phyloP scores from a whole-genome alignment of 2,113 vertebrate species.

The Salvelinus namaycush region DNA sequence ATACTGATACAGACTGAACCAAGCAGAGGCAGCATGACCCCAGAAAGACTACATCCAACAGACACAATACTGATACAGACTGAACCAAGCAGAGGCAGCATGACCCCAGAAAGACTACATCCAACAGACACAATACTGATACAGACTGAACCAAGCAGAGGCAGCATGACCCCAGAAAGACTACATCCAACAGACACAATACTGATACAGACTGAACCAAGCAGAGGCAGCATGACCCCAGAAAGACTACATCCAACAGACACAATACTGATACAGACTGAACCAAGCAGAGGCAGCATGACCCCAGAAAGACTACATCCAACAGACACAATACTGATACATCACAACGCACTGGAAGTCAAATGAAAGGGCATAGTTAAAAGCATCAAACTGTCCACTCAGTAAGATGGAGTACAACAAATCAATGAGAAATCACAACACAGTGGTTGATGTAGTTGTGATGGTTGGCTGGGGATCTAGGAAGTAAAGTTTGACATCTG shows the following conservation, averaged over 20 bases:
- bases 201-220: background rate
- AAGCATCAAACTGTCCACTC: slow-evolving; percentile 8
- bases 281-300: background rate
- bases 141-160: too few relatives aligned
- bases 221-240: too few relatives aligned
- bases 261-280: too few relatives aligned
- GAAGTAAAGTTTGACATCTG: background rate
- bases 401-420: slow-evolving; percentile 28
- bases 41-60: background rate
- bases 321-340: background rate
- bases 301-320: background rate
- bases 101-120: too few relatives aligned
- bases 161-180: background rate
- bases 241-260: too few relatives aligned
- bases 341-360: background rate
- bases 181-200: background rate
- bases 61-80: background rate
- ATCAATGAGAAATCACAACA: slow-evolving; percentile 21
- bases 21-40: background rate
- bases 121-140: too few relatives aligned
- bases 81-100: too few relatives aligned
- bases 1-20: background rate
- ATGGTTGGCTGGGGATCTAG: slow-evolving; percentile 21
- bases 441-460: slow-evolving; percentile 14
- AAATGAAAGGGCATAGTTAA: background rate